Evolutionary conservation across 2,888 invertebrate species (phyloP).

Genomic region (Synergus umbraculus): DNA sequence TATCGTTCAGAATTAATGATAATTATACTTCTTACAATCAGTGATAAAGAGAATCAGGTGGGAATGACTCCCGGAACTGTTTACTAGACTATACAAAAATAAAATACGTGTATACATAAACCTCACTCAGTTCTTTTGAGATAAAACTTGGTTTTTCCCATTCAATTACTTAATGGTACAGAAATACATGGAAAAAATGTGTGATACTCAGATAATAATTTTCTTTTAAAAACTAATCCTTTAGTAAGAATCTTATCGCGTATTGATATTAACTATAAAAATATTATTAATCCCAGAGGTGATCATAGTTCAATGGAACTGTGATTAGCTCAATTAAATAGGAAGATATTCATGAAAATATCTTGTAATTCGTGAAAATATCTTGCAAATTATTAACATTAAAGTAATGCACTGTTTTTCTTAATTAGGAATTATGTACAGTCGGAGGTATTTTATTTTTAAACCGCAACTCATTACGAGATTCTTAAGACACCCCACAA

Average conservation of each 20-base stretch:
- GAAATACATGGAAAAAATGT: background rate
- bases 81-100: background rate
- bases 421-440: background rate
- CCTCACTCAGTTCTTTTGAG: background rate
- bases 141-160: background rate
- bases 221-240: background rate
- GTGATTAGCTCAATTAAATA: background rate
- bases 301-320: background rate
- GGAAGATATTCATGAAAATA: background rate
- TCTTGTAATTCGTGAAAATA: no score
- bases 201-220: background rate
- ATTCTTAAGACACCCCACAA: background rate
- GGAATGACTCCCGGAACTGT: background rate
- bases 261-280: background rate
- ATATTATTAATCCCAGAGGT: background rate
- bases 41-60: conserved; percentile 18
- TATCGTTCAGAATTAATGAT: background rate
- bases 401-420: no score
- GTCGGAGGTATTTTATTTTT: background rate
- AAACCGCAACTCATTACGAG: background rate
- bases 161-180: background rate
- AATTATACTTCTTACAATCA: conserved; percentile 11
- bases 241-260: background rate
- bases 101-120: background rate
- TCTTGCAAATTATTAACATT: background rate